phyloP scores from a whole-genome alignment of 2,113 vertebrate genomes.

The Calyptommatus sinebrachiatus region DNA sequence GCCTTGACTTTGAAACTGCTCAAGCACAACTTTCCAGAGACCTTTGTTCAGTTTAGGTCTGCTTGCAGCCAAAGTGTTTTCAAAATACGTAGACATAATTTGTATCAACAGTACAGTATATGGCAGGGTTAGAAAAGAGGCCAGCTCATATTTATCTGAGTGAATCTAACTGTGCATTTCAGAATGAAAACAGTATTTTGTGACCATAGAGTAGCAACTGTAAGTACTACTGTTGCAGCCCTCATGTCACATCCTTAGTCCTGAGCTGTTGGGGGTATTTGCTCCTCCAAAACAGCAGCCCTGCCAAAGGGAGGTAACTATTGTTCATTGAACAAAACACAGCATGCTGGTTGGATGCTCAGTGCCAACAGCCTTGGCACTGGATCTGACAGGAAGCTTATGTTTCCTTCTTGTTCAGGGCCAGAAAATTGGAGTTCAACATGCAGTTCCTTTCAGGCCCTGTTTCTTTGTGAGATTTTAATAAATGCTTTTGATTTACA shows the following conservation, averaged over 20 bases:
- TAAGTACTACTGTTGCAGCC: accelerated
- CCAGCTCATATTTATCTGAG: accelerated
- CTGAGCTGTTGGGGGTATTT: accelerated
- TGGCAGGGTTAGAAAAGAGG: accelerated
- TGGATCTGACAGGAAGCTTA: background rate
- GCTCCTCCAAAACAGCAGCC: accelerated
- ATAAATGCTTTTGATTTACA: constrained; percentile 1
- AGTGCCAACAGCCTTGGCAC: accelerated
- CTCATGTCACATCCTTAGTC: background rate
- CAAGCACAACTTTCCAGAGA: constrained; percentile 31
- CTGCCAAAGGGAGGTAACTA: background rate
- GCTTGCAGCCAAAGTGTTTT: accelerated
- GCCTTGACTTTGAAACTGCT: constrained; percentile 35
- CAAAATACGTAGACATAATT: background rate
- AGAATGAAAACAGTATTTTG: accelerated
- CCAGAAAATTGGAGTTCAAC: accelerated
- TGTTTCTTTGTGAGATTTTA: background rate
- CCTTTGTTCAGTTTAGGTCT: background rate
- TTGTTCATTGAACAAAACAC: accelerated
- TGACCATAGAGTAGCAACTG: accelerated
- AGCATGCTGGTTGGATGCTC: accelerated
- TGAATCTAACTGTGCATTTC: accelerated
- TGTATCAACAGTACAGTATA: accelerated
- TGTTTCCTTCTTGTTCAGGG: background rate
- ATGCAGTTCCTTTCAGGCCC: accelerated